A percentile compares a stretch with the other conserved stretches of the same genome.
Evolutionary conservation across 2,888 invertebrate genomes (phyloP).

Genomic region (Epinotia ramella): DNA sequence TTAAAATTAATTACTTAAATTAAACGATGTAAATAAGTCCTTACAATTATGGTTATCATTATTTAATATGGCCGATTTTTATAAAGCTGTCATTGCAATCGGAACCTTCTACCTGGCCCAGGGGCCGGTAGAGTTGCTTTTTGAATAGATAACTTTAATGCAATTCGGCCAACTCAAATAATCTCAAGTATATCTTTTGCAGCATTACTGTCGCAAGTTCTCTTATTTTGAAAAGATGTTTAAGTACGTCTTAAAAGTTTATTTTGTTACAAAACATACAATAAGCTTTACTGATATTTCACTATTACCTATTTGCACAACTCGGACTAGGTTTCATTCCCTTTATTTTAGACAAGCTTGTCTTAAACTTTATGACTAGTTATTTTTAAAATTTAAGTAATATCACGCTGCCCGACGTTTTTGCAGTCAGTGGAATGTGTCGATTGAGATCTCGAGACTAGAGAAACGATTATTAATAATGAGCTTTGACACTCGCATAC

Average conservation of each 20-base stretch:
- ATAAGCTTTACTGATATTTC: slow-evolving; percentile 41
- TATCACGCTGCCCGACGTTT: slow-evolving; percentile 66
- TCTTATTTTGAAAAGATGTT: slow-evolving; percentile 21
- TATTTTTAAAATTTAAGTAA: slow-evolving; percentile 68
- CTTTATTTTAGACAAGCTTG: slow-evolving; percentile 61
- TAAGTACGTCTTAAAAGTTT: slow-evolving; percentile 27
- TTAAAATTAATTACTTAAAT: slow-evolving; percentile 49
- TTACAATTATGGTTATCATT: background rate
- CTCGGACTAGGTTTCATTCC: slow-evolving; percentile 68
- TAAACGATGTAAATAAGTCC: slow-evolving; percentile 42
- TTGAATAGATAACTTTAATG: background rate
- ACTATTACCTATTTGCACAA: slow-evolving; percentile 61
- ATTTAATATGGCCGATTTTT: too few species aligned
- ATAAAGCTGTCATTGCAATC: too few species aligned
- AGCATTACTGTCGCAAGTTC: slow-evolving; percentile 27
- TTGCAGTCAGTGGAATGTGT: slow-evolving; percentile 40
- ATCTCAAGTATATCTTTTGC: background rate
- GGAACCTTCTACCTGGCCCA: too few species aligned
- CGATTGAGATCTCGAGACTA: slow-evolving; percentile 54
- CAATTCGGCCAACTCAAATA: too few species aligned
- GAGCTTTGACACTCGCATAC: slow-evolving; percentile 46
- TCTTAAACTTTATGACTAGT: slow-evolving; percentile 63
- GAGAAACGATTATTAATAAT: slow-evolving; percentile 45
- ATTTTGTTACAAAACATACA: slow-evolving; percentile 41
- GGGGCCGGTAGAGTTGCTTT: too few species aligned